phyloP scores from a whole-genome alignment of 2,888 invertebrate genomes.

The Chaetoderma sp. region DNA sequence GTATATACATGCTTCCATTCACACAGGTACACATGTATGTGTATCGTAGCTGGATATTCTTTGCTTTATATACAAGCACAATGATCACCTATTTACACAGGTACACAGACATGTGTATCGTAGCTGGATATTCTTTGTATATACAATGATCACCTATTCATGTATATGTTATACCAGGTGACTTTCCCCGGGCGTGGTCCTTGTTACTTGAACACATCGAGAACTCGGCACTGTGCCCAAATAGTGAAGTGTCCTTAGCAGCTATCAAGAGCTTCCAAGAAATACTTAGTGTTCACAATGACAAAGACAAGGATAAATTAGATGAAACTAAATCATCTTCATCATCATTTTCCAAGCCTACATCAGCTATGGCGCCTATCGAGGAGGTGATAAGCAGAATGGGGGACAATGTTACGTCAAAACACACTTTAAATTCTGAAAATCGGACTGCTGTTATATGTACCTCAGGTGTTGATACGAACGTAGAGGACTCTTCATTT shows the following conservation, averaged over 20 bases:
- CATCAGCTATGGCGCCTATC: slow-evolving; percentile 44
- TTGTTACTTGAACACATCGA: slow-evolving; percentile 89
- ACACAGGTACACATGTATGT: background rate
- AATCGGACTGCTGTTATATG: too few relatives aligned
- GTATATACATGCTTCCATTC: background rate
- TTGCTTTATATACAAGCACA: too few relatives aligned
- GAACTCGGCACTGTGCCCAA: slow-evolving; percentile 82
- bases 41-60: background rate
- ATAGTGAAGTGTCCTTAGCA: slow-evolving; percentile 92
- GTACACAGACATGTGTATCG: background rate
- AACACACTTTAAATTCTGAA: too few relatives aligned
- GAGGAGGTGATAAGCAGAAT: slow-evolving; percentile 53
- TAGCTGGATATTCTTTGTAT: background rate
- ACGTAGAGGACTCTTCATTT: slow-evolving; percentile 32
- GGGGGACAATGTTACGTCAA: too few relatives aligned
- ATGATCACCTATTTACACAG: background rate
- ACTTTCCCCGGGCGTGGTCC: slow-evolving; percentile 94
- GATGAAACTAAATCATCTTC: slow-evolving; percentile 34
- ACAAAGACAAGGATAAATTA: slow-evolving; percentile 37
- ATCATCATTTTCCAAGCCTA: slow-evolving; percentile 21
- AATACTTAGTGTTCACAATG: slow-evolving; percentile 75
- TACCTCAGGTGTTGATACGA: slow-evolving; percentile 24
- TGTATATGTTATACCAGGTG: slow-evolving; percentile 76
- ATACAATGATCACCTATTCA: too few relatives aligned
- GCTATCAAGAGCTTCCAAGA: slow-evolving; percentile 98